These are phyloP conservation scores for Tenthredo distinguenda DNA, from an alignment of 2,888 invertebrate species.

Conservation along the genomic window DNA sequence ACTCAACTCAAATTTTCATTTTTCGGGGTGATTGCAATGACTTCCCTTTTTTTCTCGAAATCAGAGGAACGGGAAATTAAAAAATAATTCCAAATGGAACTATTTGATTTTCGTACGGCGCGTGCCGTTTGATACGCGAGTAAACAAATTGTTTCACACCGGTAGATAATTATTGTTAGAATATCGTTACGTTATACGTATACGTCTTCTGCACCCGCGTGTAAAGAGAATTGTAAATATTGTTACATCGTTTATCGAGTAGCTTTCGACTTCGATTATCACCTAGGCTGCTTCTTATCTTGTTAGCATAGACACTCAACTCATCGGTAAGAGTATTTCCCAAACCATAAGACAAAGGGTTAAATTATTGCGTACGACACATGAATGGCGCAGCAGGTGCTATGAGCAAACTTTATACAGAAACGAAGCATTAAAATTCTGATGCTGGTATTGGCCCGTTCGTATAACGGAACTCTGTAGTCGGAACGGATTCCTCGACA, in stretches of 20 bases:
- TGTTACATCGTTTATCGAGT: neutral
- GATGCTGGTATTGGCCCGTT: slow-evolving; percentile 64
- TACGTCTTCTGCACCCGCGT: neutral
- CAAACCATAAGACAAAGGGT: neutral
- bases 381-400: slow-evolving; percentile 3
- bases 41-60: too few relatives aligned
- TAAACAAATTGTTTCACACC: slow-evolving; percentile 26
- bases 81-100: neutral
- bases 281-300: neutral
- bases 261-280: slow-evolving; percentile 3
- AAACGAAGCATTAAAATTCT: slow-evolving; percentile 43
- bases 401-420: neutral
- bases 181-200: neutral
- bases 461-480: slow-evolving; percentile 68
- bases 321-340: slow-evolving; percentile 3
- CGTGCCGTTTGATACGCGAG: neutral
- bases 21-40: too few relatives aligned
- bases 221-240: slow-evolving; percentile 33
- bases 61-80: too few relatives aligned
- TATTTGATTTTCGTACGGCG: neutral
- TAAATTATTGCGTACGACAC: neutral
- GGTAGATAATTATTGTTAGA: neutral
- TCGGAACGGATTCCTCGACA: slow-evolving; percentile 31
- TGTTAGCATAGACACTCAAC: neutral
- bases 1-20: too few relatives aligned